Conservation (phyloP, 37 sponge, comb jelly and placozoan genomes). For the Beroe forskalii region DNA sequence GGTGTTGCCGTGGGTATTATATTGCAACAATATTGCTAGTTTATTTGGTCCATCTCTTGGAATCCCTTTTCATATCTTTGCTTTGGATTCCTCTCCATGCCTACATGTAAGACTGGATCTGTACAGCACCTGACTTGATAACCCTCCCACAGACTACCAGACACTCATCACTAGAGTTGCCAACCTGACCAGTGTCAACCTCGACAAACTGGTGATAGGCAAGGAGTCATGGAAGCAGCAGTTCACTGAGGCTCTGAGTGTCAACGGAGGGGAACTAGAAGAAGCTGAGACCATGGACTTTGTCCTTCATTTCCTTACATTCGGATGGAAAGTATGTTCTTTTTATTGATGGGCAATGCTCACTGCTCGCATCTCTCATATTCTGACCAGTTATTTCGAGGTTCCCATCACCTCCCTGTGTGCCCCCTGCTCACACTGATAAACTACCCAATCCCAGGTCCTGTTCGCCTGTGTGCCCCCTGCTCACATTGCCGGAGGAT, state of each 20-base stretch:
- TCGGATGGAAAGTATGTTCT: conserved; percentile 64
- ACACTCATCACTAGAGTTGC: conserved; percentile 58
- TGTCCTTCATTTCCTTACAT: conserved; percentile 66
- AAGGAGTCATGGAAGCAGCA: conserved; percentile 55
- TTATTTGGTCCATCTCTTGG: too few relatives aligned
- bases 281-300: conserved; percentile 57
- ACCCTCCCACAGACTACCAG: conserved; percentile 66
- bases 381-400: too few relatives aligned
- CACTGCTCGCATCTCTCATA: too few relatives aligned
- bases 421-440: too few relatives aligned
- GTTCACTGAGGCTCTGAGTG: conserved; percentile 62
- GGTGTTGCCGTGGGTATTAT: too few relatives aligned
- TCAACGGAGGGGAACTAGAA: conserved; percentile 59
- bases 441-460: too few relatives aligned
- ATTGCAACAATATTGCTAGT: too few relatives aligned
- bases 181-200: conserved; percentile 60
- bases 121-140: too few relatives aligned
- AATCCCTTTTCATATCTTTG: too few relatives aligned
- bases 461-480: conserved; percentile 65
- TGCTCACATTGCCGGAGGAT: conserved; percentile 62
- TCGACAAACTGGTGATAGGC: conserved; percentile 49
- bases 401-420: too few relatives aligned
- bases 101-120: too few relatives aligned
- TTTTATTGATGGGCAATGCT: background rate
- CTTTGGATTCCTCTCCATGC: too few relatives aligned